These are phyloP conservation scores for Anarsia innoxiella DNA, from an alignment of 2,888 invertebrate genomes.

Conservation along the genomic window DNA sequence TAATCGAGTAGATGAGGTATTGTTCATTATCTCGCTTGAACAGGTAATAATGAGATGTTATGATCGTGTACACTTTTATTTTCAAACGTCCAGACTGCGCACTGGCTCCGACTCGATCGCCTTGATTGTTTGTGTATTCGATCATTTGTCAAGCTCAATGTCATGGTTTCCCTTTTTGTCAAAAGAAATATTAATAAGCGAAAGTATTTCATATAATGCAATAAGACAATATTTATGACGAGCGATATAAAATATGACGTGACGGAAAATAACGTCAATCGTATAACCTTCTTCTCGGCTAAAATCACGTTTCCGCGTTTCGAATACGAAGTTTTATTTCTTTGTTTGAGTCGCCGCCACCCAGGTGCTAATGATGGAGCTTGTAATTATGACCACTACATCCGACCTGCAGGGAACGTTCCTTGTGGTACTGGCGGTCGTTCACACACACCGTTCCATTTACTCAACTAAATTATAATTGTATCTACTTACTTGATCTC, in stretches of 20 bases:
- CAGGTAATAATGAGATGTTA: slow-evolving; percentile 23
- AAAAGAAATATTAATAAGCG: slow-evolving; percentile 52
- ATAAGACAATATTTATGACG: slow-evolving; percentile 32
- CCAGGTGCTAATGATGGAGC: slow-evolving; percentile 38
- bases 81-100: slow-evolving; percentile 39
- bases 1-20: too few species aligned
- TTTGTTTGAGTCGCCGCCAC: slow-evolving; percentile 30
- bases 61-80: slow-evolving; percentile 63
- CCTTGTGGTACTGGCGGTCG: too few species aligned
- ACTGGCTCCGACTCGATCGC: slow-evolving; percentile 35
- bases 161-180: slow-evolving; percentile 60
- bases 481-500: slow-evolving; percentile 7
- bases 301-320: slow-evolving; percentile 40
- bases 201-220: slow-evolving; percentile 44
- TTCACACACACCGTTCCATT: slow-evolving; percentile 16
- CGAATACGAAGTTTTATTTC: slow-evolving; percentile 25
- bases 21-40: slow-evolving; percentile 18
- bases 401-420: slow-evolving; percentile 12
- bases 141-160: slow-evolving; percentile 42
- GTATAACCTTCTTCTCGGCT: slow-evolving; percentile 39
- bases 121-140: slow-evolving; percentile 56
- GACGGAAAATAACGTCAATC: slow-evolving; percentile 36
- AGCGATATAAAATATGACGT: slow-evolving; percentile 25
- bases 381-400: slow-evolving; percentile 25
- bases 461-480: too few species aligned